Conservation (phyloP, 2,797 vertebrate genomes). For the Lithobates pipiens region DNA sequence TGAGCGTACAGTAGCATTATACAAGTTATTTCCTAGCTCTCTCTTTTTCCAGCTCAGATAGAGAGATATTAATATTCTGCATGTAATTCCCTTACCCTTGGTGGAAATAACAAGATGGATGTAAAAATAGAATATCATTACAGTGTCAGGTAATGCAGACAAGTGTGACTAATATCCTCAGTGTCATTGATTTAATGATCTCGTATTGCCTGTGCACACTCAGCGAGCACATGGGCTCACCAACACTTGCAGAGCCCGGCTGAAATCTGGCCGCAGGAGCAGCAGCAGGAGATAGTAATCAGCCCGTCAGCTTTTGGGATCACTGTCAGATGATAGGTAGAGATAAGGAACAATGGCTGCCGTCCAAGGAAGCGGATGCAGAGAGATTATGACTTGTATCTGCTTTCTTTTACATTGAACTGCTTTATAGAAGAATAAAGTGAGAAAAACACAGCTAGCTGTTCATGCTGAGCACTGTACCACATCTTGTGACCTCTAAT, state of each 20-base stretch:
- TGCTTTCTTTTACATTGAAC: conserved; percentile 26
- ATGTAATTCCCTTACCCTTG: conserved; percentile 74
- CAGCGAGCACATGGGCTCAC: conserved; percentile 68
- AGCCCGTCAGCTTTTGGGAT: conserved; percentile 64
- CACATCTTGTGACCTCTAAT: conserved; percentile 11
- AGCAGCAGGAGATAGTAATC: conserved; percentile 68
- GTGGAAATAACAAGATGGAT: conserved; percentile 71
- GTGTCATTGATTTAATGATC: conserved; percentile 77
- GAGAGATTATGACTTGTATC: conserved; percentile 38
- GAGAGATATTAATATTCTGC: conserved; percentile 77
- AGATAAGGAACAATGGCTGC: conserved; percentile 64
- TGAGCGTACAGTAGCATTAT: not conserved
- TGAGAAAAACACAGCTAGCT: not conserved
- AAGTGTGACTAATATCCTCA: conserved; percentile 76
- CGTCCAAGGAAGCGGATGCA: conserved; percentile 52
- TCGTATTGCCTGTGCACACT: conserved; percentile 72
- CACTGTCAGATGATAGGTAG: conserved; percentile 57
- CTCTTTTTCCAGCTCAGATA: conserved; percentile 65
- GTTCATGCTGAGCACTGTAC: not conserved
- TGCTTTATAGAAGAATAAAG: conserved; percentile 5
- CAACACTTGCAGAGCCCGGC: conserved; percentile 66
- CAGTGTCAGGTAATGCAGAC: conserved; percentile 73
- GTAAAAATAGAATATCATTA: conserved; percentile 79
- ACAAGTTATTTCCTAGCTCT: conserved; percentile 65
- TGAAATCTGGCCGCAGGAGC: conserved; percentile 64